Evolutionary conservation across 2,113 vertebrate genomes (phyloP).

Genomic region (Paramisgurnus dabryanus): DNA sequence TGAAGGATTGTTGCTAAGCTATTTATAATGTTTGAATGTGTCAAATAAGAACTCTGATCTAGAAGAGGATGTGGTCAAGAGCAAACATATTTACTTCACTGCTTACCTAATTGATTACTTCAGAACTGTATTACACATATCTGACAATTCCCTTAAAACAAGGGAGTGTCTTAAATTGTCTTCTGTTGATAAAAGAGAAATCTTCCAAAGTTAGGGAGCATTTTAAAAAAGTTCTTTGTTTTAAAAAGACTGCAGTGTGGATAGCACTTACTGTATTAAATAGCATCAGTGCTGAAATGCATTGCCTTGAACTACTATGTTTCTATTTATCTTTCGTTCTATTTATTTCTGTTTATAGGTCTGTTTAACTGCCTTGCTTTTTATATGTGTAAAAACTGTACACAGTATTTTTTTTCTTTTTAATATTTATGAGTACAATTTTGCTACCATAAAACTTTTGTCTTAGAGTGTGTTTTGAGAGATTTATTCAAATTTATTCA

Average conservation of each 20-base stretch:
- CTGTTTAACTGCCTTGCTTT: constrained; percentile 6
- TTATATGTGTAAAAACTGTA: constrained; percentile 17
- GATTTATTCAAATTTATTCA: neutral
- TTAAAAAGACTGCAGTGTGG: constrained; percentile 44
- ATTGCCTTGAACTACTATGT: constrained; percentile 21
- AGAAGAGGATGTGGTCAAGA: neutral
- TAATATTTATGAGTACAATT: neutral
- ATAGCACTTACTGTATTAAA: constrained; percentile 36
- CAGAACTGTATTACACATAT: constrained; percentile 23
- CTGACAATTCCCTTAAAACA: neutral
- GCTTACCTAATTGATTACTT: neutral
- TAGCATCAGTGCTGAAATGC: constrained; percentile 39
- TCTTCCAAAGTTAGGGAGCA: constrained; percentile 34
- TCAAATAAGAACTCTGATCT: constrained; percentile 3
- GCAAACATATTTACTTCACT: constrained; percentile 20
- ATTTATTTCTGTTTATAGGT: constrained; percentile 55
- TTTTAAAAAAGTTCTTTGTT: constrained; percentile 47
- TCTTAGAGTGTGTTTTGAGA: neutral
- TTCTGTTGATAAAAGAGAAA: constrained; percentile 32
- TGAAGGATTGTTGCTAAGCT: constrained; percentile 32
- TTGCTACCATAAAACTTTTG: neutral
- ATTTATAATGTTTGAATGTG: too few species aligned
- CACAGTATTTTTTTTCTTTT: neutral
- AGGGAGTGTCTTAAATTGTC: constrained; percentile 11
- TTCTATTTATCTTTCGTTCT: constrained; percentile 50